These are phyloP conservation scores for Labia minor DNA, from an alignment of 2,888 invertebrate species.

Conservation along the genomic window DNA sequence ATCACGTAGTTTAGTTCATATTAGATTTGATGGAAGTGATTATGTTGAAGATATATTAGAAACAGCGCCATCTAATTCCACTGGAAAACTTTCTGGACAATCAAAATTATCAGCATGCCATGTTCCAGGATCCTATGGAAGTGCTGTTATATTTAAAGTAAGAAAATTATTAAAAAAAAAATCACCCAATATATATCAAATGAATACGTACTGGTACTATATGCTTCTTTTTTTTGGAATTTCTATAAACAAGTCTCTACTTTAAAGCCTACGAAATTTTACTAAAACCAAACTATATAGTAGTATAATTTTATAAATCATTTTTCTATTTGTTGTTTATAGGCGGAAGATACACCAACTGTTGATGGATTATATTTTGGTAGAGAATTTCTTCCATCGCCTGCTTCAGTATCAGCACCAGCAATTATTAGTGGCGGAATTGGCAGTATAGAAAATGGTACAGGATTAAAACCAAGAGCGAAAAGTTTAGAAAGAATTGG, in stretches of 20 bases:
- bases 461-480: neutral
- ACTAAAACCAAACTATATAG: no score
- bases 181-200: no score
- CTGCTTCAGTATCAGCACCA: constrained; percentile 1
- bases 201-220: no score
- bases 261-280: no score
- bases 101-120: neutral
- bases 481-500: constrained; percentile 72
- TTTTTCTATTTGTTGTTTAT: neutral
- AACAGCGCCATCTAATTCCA: neutral
- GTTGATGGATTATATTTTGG: neutral
- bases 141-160: neutral
- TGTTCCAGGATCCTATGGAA: neutral
- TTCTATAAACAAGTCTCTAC: no score
- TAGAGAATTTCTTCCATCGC: neutral
- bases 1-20: constrained; percentile 57
- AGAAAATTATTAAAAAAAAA: no score
- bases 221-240: no score
- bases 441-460: neutral
- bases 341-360: neutral
- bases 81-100: neutral
- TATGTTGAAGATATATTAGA: constrained; percentile 27
- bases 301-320: neutral
- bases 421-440: neutral
- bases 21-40: constrained; percentile 45